Evolutionary conservation across 2,888 invertebrate species (phyloP).

Genomic region (Tyria jacobaeae): DNA sequence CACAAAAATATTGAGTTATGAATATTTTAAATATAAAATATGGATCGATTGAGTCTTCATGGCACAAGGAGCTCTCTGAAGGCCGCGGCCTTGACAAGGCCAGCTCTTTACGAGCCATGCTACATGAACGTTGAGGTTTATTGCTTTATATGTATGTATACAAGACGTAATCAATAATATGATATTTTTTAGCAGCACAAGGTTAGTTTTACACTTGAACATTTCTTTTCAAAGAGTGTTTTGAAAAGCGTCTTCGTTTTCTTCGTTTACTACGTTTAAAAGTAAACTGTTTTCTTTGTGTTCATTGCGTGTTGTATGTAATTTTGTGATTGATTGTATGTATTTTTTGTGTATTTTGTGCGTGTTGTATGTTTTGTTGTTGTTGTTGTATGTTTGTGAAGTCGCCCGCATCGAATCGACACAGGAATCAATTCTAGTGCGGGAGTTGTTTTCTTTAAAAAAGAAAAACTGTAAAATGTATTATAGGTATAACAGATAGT

Average conservation of each 20-base stretch:
- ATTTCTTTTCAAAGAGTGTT: not conserved
- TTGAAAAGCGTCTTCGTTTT: slow-evolving; percentile 6
- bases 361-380: too few species aligned
- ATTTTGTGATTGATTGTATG: too few species aligned
- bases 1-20: slow-evolving; percentile 23
- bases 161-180: slow-evolving; percentile 32
- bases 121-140: slow-evolving; percentile 34
- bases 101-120: slow-evolving; percentile 35
- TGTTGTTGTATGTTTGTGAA: too few species aligned
- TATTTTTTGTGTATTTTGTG: too few species aligned
- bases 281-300: too few species aligned
- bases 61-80: slow-evolving; percentile 48
- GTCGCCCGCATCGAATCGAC: too few species aligned
- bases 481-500: too few species aligned
- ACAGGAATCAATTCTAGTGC: too few species aligned
- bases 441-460: too few species aligned
- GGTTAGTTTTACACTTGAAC: slow-evolving; percentile 6
- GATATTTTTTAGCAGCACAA: slow-evolving; percentile 11
- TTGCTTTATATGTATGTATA: slow-evolving; percentile 21
- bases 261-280: too few species aligned
- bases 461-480: too few species aligned
- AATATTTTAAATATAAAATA: slow-evolving; percentile 33
- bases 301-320: too few species aligned
- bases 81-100: slow-evolving; percentile 49
- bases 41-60: slow-evolving; percentile 51